Conservation (phyloP, 1,140 invertebrate genomes). For the Penaeus indicus region DNA sequence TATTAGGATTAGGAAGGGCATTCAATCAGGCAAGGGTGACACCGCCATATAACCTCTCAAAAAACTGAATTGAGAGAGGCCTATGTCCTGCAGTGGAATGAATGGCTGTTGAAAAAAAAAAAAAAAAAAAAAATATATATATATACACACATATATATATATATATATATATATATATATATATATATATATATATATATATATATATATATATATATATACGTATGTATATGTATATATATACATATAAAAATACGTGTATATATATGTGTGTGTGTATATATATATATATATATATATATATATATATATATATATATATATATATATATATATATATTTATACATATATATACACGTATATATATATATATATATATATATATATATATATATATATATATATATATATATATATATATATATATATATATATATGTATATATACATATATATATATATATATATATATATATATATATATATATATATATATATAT, state of each 20-base stretch:
- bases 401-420: conserved; percentile 20
- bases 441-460: conserved; percentile 17
- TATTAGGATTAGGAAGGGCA: too few species aligned
- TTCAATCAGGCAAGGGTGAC: too few species aligned
- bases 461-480: conserved; percentile 20
- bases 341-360: conserved; percentile 1
- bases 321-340: background rate
- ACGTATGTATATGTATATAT: background rate
- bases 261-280: too few species aligned
- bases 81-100: too few species aligned
- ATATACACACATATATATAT: background rate
- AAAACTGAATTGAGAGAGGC: too few species aligned
- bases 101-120: too few species aligned
- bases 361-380: conserved; percentile 20
- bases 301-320: conserved; percentile 20
- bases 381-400: conserved; percentile 15
- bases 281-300: conserved; percentile 2
- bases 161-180: conserved; percentile 9
- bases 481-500: too few species aligned
- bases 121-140: too few species aligned
- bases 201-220: conserved; percentile 20
- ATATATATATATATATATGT: conserved; percentile 11
- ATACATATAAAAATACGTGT: background rate
- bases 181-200: conserved; percentile 1
- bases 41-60: too few species aligned